Conservation (phyloP, 2,113 vertebrate genomes). For the Dipodomys merriami region DNA sequence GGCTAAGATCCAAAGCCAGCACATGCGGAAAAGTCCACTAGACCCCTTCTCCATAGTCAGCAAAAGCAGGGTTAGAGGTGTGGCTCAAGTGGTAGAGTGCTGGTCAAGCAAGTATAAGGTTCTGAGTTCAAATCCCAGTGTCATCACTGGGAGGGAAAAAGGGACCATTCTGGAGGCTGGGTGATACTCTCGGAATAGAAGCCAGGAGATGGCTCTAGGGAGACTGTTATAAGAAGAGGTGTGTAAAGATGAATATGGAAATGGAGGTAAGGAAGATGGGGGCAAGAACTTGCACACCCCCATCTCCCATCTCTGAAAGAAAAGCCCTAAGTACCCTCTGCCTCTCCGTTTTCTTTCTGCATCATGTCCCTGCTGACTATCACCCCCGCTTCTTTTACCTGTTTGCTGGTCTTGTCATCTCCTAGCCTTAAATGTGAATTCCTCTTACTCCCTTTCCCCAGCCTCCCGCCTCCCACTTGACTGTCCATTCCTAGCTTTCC, state of each 20-base stretch:
- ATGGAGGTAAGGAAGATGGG: not conserved
- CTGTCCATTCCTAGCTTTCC: not conserved
- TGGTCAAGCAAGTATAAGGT: too few relatives aligned
- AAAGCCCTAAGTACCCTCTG: not conserved
- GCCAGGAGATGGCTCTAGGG: not conserved
- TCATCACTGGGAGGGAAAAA: not conserved
- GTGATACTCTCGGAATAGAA: not conserved
- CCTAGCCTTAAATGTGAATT: not conserved
- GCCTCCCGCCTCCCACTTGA: not conserved
- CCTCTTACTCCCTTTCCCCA: not conserved
- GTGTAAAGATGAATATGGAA: not conserved
- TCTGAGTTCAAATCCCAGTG: too few relatives aligned
- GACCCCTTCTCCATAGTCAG: too few relatives aligned
- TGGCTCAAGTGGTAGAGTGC: too few relatives aligned
- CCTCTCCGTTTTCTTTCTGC: not conserved
- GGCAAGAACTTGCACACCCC: not conserved
- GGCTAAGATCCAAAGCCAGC: too few relatives aligned
- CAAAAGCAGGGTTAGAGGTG: too few relatives aligned
- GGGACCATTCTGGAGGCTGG: not conserved
- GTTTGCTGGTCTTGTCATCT: not conserved
- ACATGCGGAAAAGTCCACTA: too few relatives aligned
- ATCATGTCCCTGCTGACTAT: not conserved
- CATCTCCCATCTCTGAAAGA: not conserved
- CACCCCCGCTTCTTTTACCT: not conserved
- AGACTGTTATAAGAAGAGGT: not conserved